These are phyloP conservation scores for Dermatemys mawii DNA, from an alignment of 2,113 vertebrate genomes.

Conservation along the genomic window DNA sequence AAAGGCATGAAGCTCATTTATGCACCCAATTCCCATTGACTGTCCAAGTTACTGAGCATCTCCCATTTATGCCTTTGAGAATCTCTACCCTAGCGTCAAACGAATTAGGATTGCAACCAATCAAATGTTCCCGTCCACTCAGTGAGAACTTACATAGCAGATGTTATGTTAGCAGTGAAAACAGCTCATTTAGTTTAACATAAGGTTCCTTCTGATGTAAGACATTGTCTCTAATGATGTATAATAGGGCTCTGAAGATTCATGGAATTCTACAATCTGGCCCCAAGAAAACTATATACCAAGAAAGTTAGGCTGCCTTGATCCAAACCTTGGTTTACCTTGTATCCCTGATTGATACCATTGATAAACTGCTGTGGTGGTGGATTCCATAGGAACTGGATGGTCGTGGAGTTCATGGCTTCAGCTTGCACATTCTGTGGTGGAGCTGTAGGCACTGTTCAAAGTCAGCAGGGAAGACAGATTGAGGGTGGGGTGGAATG, in stretches of 20 bases:
- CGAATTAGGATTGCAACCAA: background rate
- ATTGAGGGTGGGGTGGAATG: accelerated
- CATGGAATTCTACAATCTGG: background rate
- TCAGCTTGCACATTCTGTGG: slow-evolving; percentile 89
- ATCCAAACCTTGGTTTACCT: slow-evolving; percentile 77
- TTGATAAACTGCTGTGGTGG: slow-evolving; percentile 97
- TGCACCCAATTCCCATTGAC: background rate
- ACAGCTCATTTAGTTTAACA: background rate
- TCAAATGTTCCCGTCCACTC: background rate
- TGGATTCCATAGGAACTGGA: slow-evolving; percentile 92
- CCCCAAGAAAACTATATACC: accelerated
- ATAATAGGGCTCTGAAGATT: background rate
- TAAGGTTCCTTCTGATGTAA: accelerated
- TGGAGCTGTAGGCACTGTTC: slow-evolving; percentile 92
- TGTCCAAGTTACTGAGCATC: background rate
- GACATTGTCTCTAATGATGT: background rate
- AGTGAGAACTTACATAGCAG: background rate
- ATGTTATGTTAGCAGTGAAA: background rate
- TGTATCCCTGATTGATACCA: slow-evolving; percentile 97
- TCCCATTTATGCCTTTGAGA: slow-evolving; percentile 33
- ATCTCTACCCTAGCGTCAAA: slow-evolving; percentile 3
- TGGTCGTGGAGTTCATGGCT: slow-evolving; percentile 91
- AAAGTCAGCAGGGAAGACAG: background rate
- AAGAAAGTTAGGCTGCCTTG: accelerated
- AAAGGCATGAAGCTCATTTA: background rate